Evolutionary conservation across 2,888 invertebrate species (phyloP).

Genomic region (Acholoe squamosa): DNA sequence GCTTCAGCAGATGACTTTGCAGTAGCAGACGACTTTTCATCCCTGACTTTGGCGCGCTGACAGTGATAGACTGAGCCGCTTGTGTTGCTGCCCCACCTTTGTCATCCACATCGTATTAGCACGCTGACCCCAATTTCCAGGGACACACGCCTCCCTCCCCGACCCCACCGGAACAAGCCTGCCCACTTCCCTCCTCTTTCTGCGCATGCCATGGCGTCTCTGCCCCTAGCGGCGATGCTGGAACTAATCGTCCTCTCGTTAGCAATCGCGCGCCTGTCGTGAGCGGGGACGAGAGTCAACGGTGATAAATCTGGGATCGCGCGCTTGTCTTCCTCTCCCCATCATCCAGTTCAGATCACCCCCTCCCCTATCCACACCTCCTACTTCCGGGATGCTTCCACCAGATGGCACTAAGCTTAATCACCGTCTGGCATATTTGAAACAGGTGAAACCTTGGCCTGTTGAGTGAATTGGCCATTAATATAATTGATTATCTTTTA

Average conservation of each 20-base stretch:
- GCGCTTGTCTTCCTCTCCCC: constrained; percentile 31
- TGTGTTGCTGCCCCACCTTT: constrained; percentile 5
- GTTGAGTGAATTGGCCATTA: no score
- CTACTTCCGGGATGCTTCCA: not conserved
- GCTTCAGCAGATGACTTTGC: no score
- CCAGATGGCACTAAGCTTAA: no score
- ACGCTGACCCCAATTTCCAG: constrained; percentile 33
- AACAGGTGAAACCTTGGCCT: no score
- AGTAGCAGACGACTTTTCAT: not conserved
- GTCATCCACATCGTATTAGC: not conserved
- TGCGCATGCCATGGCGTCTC: not conserved
- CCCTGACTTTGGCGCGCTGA: not conserved
- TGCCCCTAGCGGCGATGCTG: not conserved
- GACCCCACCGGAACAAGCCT: not conserved
- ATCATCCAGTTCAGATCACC: not conserved
- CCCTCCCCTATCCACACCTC: not conserved
- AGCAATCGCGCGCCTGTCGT: constrained; percentile 29
- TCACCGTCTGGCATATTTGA: no score
- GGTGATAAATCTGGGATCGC: constrained; percentile 46
- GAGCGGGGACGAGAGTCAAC: not conserved
- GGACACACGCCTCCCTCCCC: not conserved
- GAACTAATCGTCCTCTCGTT: constrained; percentile 33
- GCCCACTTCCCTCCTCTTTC: not conserved
- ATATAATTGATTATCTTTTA: no score
- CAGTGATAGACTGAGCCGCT: constrained; percentile 30